Percentiles rank a stretch among this genome's conserved stretches.
phyloP scores from a whole-genome alignment of 2,888 invertebrate genomes.

The Orchesella flavescens region DNA sequence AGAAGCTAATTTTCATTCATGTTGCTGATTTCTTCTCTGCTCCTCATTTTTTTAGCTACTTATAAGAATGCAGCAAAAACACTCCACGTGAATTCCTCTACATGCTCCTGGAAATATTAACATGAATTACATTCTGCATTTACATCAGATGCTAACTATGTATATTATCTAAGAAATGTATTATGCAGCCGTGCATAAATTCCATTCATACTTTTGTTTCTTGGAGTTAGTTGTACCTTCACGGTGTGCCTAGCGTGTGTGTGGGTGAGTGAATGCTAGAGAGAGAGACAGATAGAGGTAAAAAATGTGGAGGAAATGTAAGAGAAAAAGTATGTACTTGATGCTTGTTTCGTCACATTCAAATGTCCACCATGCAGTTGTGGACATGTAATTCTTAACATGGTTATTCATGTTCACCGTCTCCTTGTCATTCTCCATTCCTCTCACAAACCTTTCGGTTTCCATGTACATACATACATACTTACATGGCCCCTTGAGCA shows the following conservation, averaged over 20 bases:
- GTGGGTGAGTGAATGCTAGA: too few relatives aligned
- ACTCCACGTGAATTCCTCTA: too few relatives aligned
- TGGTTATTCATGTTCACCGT: conserved; percentile 18
- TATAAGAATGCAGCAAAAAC: too few relatives aligned
- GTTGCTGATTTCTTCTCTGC: background rate
- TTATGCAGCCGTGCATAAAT: background rate
- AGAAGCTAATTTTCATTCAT: conserved; percentile 50
- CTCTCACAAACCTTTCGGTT: background rate
- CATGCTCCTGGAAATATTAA: background rate
- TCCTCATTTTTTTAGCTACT: too few relatives aligned
- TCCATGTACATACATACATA: background rate
- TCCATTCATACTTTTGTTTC: background rate
- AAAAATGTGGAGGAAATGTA: too few relatives aligned
- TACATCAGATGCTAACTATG: background rate
- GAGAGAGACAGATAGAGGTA: too few relatives aligned
- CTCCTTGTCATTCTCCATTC: conserved; percentile 9
- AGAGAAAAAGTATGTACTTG: background rate
- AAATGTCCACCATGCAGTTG: conserved; percentile 16
- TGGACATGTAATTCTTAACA: conserved; percentile 23
- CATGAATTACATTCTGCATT: conserved; percentile 15
- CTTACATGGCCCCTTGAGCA: background rate
- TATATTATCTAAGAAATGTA: background rate
- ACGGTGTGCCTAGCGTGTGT: too few relatives aligned
- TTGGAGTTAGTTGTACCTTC: background rate
- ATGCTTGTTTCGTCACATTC: conserved; percentile 11